Conservation (phyloP, 2,113 vertebrate species). For the Pterocles burchelli region DNA sequence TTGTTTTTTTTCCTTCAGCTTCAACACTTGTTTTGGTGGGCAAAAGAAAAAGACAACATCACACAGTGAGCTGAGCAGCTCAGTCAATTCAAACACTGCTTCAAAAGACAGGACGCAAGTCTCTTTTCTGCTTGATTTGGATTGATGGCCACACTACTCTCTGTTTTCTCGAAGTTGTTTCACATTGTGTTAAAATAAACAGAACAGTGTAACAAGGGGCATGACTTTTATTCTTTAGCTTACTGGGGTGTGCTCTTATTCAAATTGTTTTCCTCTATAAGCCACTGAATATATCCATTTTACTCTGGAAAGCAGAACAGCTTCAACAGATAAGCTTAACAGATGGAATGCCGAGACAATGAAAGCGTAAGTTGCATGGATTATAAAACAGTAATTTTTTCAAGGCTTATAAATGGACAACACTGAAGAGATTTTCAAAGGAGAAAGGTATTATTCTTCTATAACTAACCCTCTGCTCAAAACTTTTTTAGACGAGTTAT, state of each 20-base stretch:
- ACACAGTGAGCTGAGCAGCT: not conserved
- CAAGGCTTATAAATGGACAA: not conserved
- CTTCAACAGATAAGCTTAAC: not conserved
- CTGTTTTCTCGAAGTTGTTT: not conserved
- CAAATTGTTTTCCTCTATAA: not conserved
- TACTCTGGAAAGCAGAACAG: not conserved
- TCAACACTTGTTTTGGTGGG: not conserved
- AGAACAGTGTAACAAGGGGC: not conserved
- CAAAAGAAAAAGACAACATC: not conserved
- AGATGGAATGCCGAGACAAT: not conserved
- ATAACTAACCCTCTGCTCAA: not conserved
- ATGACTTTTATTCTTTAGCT: not conserved
- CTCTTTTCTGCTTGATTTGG: not conserved
- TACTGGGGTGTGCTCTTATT: not conserved
- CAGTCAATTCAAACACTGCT: not conserved
- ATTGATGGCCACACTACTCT: not conserved
- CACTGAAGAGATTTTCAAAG: not conserved
- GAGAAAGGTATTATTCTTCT: not conserved
- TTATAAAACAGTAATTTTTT: not conserved
- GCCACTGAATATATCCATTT: not conserved
- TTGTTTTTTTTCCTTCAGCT: not conserved
- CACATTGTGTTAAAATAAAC: not conserved
- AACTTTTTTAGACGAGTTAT: not conserved
- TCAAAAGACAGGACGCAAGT: not conserved
- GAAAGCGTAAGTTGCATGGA: not conserved